Evolutionary conservation across 2,797 vertebrate genomes (phyloP).

Genomic region (Catharus ustulatus): DNA sequence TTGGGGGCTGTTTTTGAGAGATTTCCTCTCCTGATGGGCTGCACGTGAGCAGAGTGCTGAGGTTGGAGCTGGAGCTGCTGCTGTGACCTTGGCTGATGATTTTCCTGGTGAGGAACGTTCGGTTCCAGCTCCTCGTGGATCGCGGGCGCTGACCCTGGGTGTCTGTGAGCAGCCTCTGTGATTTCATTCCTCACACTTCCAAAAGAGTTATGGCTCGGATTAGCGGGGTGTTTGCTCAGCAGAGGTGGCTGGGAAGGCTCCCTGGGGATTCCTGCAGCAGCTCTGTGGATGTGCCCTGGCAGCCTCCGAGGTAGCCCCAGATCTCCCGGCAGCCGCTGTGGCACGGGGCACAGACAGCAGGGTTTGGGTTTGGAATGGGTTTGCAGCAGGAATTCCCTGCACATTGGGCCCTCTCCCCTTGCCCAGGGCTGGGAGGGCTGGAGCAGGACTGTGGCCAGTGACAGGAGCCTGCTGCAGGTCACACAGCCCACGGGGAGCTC

Average conservation of each 20-base stretch:
- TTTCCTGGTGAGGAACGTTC: background rate
- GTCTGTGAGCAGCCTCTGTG: background rate
- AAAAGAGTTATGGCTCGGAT: background rate
- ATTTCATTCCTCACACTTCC: background rate
- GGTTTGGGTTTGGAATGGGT: background rate
- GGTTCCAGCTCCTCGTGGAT: background rate
- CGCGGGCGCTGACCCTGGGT: background rate
- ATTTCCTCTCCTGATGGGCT: constrained; percentile 15
- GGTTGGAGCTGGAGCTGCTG: background rate
- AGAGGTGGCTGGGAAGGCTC: background rate
- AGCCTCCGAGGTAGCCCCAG: background rate
- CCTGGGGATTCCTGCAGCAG: background rate
- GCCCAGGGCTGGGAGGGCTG: rapidly evolving
- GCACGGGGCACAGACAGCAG: rapidly evolving
- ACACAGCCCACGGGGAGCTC: background rate
- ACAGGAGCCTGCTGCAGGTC: too few species aligned
- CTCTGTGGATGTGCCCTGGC: rapidly evolving
- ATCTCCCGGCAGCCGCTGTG: rapidly evolving
- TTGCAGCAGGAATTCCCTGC: background rate
- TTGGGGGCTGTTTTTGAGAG: background rate
- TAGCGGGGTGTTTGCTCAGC: background rate
- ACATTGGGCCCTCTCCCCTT: rapidly evolving
- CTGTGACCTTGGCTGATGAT: background rate
- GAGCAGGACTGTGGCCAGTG: background rate
- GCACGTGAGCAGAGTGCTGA: constrained; percentile 14